Percentiles rank a stretch among this genome's conserved stretches.
phyloP scores from a whole-genome alignment of 2,113 vertebrate genomes.

The zebrafish (Danio rerio) region DNA sequence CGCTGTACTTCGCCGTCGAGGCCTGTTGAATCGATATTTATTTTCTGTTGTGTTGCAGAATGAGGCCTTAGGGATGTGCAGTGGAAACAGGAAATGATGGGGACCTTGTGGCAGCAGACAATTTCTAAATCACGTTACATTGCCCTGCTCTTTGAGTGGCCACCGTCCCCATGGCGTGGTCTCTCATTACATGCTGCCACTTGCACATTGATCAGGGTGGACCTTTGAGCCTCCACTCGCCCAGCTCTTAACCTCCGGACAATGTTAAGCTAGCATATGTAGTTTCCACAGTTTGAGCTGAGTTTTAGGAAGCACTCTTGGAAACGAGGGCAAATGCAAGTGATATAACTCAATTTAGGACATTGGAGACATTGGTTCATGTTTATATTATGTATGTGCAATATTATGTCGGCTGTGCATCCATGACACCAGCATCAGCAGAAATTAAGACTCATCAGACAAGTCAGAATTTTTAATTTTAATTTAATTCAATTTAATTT shows the following conservation, averaged over 20 bases:
- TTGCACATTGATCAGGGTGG: slow-evolving; percentile 45
- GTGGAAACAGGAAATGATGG: slow-evolving; percentile 54
- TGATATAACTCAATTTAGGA: too few species aligned
- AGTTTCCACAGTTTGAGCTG: too few species aligned
- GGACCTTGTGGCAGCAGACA: slow-evolving; percentile 58
- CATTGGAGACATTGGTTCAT: too few species aligned
- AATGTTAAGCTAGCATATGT: not conserved
- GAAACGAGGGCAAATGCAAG: too few species aligned
- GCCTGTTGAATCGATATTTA: slow-evolving; percentile 66
- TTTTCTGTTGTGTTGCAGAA: slow-evolving; percentile 60
- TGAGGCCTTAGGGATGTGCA: slow-evolving; percentile 49
- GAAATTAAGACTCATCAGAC: too few species aligned
- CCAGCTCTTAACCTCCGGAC: slow-evolving; percentile 1
- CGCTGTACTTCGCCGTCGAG: slow-evolving; percentile 47
- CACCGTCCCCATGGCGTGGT: slow-evolving; percentile 36
- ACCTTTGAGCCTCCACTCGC: slow-evolving; percentile 28
- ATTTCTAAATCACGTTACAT: slow-evolving; percentile 56
- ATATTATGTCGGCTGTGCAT: too few species aligned
- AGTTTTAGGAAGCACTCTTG: too few species aligned
- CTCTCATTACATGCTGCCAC: slow-evolving; percentile 53
- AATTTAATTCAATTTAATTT: too few species aligned
- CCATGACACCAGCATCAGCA: too few species aligned
- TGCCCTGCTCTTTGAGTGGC: slow-evolving; percentile 46
- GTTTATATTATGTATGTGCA: too few species aligned
- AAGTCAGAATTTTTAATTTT: too few species aligned